Base-by-base conservation (phyloP, 2,797 vertebrate genomes). In the Leptodactylus fallax region DNA sequence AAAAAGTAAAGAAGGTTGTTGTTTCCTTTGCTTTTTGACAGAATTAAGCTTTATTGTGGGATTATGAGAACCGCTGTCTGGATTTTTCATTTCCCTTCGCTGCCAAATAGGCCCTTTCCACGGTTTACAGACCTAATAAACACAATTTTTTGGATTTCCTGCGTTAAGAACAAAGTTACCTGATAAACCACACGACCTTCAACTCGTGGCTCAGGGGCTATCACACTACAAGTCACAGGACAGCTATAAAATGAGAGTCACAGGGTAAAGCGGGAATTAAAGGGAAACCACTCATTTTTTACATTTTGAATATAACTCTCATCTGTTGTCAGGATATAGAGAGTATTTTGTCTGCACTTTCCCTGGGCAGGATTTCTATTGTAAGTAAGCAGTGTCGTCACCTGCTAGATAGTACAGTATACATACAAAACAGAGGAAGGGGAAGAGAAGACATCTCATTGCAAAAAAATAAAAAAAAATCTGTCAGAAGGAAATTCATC, bases 1-100 rank as follows among this genome's bases (percentile, higher is more conserved):
- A 60, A 93, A 92, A 86, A 79, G 60, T 92, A 91, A 80, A 79
- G 93, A 87, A 56, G 74, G 19, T 81, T 49, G n/a, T 45, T 74
- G 45, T 80, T 60, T 82, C 45, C 27, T 72, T 82, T 67, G 58
- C 47, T 51, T 77, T 67, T 65, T 67, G 74, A 72, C 74, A 84
- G 72, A 88, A 84, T 88, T 69, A 88, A 71, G 81, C 74, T 88
- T 88, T 88, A 88, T 88, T 88, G 74, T 10, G 16, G 81, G 51
- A 84, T 79, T 84, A 84, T 88, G 61, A 60, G 87, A 58, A 79
- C 16, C 61, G 53, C 74, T 47, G 21, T 88, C 81, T 67, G 19
- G 53, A 58, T 74, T 78, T 83, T 83, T 87, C 74, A 79, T 78
- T 63, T 63, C 81, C 72, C 60, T 1, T 23, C 9, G 17, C 23